These are phyloP conservation scores for Sterna hirundo DNA, from an alignment of 2,113 vertebrate genomes.

Conservation along the genomic window DNA sequence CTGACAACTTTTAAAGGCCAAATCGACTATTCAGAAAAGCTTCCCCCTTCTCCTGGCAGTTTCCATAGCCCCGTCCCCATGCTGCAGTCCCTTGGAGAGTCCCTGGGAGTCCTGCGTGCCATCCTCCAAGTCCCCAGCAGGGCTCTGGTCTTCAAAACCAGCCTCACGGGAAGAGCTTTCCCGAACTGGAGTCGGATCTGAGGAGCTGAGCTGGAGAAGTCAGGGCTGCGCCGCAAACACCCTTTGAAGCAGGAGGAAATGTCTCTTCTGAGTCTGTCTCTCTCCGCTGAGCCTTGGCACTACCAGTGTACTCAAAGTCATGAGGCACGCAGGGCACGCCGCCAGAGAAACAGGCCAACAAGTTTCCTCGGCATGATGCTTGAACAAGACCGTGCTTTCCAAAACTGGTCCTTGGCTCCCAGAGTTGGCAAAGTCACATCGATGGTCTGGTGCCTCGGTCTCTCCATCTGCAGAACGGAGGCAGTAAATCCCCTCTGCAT, in stretches of 20 bases:
- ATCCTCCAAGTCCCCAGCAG: not conserved
- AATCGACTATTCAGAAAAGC: not conserved
- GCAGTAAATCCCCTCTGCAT: not conserved
- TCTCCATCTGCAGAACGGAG: not conserved
- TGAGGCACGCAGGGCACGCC: not conserved
- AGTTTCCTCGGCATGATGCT: not conserved
- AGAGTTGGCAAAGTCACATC: fast-evolving
- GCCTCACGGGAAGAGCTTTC: not conserved
- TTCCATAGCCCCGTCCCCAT: not conserved
- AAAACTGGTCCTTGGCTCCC: not conserved
- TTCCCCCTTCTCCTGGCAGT: not conserved
- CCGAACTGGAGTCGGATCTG: not conserved
- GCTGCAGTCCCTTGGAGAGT: not conserved
- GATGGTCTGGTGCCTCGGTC: not conserved
- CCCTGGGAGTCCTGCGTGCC: not conserved
- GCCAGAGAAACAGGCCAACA: not conserved
- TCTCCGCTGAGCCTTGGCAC: not conserved
- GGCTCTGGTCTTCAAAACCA: not conserved
- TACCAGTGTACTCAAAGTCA: not conserved
- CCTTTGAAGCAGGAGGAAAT: not conserved
- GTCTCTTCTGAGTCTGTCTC: not conserved
- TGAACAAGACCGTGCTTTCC: not conserved
- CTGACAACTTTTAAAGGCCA: not conserved
- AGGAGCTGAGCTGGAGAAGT: not conserved
- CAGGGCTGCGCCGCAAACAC: not conserved